Base-by-base conservation (phyloP, 2,113 vertebrate genomes). In the Apus apus region DNA sequence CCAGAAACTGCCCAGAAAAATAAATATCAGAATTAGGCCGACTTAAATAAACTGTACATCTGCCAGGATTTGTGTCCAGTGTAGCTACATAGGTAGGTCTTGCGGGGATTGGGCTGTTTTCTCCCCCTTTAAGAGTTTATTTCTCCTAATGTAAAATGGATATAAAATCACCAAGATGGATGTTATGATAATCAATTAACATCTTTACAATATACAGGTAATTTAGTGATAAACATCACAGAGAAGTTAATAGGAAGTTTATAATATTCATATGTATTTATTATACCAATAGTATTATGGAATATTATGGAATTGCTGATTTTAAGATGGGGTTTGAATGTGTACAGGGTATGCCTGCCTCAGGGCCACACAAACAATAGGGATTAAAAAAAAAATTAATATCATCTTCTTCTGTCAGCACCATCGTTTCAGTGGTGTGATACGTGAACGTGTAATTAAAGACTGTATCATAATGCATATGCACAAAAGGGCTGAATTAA, bases 381-480 rank as follows among this genome's bases (percentile, higher is more conserved):
- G 27, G 22, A 87, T 78, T 81, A 5, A 62, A 73, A 82, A 76
- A 82, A 85, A 68, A 8, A 43, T 15, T 8, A 94, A 34, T 85
- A 87, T 75, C 86, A 87, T 75, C 86, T 90, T 38, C 30, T 93
- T 90, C 68, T 85, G 66, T 79, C 73, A 91, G 77, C 66, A 73
- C 50, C 40, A n/a, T 72, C 70, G 79, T 73, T 94, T 95, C 89
- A 89, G 87, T 56, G 50, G 89, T 85, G 74, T 96, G 94, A 78
- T 97, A 94, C 91, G 81, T 56, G 91, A 96, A 94, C 93, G 85
- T 94, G 80, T 87, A 97, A 97, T 97, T 97, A 95, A 96, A 97
- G 95, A 96, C 67, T 85, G 88, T 90, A 96, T 97, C 96, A 94
- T 96, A 96, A 97, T 97, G 95, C 95, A 96, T 96, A 96, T 95